Base-by-base conservation (phyloP, 64 coral and sea anemone species). In the Pocillopora verrucosa region DNA sequence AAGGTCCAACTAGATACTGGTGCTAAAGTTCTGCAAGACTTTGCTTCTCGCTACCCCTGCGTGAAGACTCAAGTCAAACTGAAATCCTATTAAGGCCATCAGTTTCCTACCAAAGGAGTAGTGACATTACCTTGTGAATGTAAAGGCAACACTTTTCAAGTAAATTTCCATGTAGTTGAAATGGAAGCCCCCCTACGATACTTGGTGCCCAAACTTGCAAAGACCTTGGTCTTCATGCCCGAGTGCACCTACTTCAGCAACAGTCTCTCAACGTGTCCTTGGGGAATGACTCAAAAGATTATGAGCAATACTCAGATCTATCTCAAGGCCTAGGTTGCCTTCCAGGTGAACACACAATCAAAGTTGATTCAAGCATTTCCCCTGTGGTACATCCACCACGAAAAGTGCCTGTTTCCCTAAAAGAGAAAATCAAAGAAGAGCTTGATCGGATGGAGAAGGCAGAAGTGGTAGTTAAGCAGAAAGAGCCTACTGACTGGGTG, bases 251-350 rank as follows among this genome's bases (percentile, higher is more conserved):
- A 61, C 16, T 91, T 10, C 77, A 79, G 45, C 60, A 82, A 59
- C 34, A 82, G 64, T 15, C 36, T 57, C 38, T 5, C 36, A 82
- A 16, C 51, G 30, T 82, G 22, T 0, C 73, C 59, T 7, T 51
- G 3, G 2, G 34, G 17, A 7, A 89, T 6, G 20, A 14, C 12
- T 56, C 88, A 59, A 76, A 74, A 76, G 3, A 76, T 76, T n/a
- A n/a, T n/a, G n/a, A n/a, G n/a, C n/a, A 89, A 17, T 89, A 89
- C 59, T 34, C 87, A 14, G 60, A 89, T 79, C 37, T 88, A 35
- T 88, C 78, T 26, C 13, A 76, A 77, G 87, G 87, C 11, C 87
- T 88, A 11, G 87, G 73, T 13, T 88, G 87, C 26, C 60, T 89
- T 17, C 75, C 59, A 10, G 87, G 75, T 30, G 74, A 89, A 63